Evolutionary conservation across 2,888 invertebrate species (phyloP).

Genomic region (Branchellion lobata): DNA sequence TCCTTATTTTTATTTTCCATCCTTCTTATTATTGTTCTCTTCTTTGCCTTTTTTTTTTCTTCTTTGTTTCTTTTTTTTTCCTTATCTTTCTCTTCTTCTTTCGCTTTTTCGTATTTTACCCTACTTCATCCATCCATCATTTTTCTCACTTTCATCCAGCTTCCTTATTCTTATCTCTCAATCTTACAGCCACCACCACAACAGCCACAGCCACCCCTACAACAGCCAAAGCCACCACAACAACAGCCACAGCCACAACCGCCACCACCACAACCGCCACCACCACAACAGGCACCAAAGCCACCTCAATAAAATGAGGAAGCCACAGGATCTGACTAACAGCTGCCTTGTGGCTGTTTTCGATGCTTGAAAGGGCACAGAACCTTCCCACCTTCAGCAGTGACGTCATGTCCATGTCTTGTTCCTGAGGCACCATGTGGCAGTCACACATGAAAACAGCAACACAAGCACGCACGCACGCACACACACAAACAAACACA

Average conservation of each 20-base stretch:
- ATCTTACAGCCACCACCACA: neutral
- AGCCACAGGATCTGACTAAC: conserved; percentile 62
- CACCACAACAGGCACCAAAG: neutral
- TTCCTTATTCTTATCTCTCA: neutral
- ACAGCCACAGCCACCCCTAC: no score
- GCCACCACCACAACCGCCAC: neutral
- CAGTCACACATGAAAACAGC: neutral
- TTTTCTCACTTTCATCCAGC: neutral
- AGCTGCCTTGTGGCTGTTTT: conserved; percentile 59
- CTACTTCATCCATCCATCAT: neutral
- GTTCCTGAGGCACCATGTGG: neutral
- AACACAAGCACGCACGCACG: neutral
- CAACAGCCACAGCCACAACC: no score
- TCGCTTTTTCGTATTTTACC: neutral
- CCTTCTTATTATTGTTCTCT: conserved; percentile 8
- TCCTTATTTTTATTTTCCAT: conserved; percentile 11
- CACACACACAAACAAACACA: no score
- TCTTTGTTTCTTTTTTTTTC: neutral
- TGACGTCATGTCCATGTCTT: conserved; percentile 20
- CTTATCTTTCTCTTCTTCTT: neutral
- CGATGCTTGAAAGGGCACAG: conserved; percentile 62
- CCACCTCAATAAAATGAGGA: conserved; percentile 62
- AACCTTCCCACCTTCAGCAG: conserved; percentile 60
- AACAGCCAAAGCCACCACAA: no score
- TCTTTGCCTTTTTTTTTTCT: conserved; percentile 6